phyloP scores from a whole-genome alignment of 2,797 vertebrate genomes.

The Hipposideros larvatus region DNA sequence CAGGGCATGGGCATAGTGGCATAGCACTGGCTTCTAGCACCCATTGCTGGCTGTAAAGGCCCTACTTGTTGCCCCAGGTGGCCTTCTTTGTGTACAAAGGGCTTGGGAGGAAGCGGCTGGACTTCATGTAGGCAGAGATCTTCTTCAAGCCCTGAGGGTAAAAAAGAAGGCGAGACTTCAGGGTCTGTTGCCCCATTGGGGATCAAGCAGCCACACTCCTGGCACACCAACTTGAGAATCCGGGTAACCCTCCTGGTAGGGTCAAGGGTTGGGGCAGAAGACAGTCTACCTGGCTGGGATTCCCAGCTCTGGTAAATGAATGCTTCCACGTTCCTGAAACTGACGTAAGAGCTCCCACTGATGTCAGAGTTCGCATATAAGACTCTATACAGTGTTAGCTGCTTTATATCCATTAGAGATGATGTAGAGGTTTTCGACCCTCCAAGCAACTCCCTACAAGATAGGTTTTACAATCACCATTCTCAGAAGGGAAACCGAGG shows the following conservation, averaged over 20 bases:
- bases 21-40: background rate
- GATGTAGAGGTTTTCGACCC: background rate
- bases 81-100: slow-evolving; percentile 91
- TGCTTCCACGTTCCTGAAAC: background rate
- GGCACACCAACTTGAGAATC: background rate
- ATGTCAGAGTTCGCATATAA: background rate
- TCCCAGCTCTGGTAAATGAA: background rate
- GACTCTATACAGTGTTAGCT: background rate
- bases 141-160: slow-evolving; percentile 91
- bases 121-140: slow-evolving; percentile 94
- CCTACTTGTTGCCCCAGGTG: background rate
- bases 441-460: background rate
- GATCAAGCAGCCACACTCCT: no score
- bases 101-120: slow-evolving; percentile 89
- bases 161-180: background rate
- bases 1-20: background rate
- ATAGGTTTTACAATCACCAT: fast-evolving
- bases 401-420: background rate
- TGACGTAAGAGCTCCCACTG: no score
- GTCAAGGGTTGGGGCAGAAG: no score
- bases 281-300: background rate
- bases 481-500: background rate
- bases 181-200: background rate
- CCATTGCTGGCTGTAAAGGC: fast-evolving
- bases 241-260: background rate